Evolutionary conservation across 2,888 invertebrate genomes (phyloP).

Genomic region (Apamea monoglypha): DNA sequence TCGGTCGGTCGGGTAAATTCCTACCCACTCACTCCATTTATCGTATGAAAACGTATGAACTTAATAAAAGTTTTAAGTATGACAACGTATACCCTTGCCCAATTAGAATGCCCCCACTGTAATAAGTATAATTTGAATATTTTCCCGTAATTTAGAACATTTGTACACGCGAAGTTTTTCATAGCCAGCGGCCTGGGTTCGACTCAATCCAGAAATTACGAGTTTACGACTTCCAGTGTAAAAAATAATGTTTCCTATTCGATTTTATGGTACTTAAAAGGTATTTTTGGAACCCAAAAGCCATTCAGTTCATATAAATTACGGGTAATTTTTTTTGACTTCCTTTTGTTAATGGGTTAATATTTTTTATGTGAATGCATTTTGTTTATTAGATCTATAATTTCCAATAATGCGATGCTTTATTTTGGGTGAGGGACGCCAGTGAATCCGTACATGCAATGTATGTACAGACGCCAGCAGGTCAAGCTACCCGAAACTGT

Average conservation of each 20-base stretch:
- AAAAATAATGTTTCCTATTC: conserved; percentile 47
- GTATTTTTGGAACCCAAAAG: conserved; percentile 18
- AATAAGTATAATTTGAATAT: conserved; percentile 52
- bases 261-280: conserved; percentile 37
- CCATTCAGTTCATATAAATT: conserved; percentile 45
- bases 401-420: conserved; percentile 19
- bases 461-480: too few relatives aligned
- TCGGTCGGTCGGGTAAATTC: too few relatives aligned
- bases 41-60: not conserved
- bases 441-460: too few relatives aligned
- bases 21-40: not conserved
- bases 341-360: conserved; percentile 48
- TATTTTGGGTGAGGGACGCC: not conserved
- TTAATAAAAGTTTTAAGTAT: conserved; percentile 2
- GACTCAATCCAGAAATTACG: conserved; percentile 11
- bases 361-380: conserved; percentile 43
- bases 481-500: too few relatives aligned
- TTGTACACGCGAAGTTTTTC: conserved; percentile 56
- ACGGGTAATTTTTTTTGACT: conserved; percentile 30
- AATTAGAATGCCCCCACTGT: conserved; percentile 11
- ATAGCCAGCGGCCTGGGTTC: not conserved
- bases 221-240: conserved; percentile 36
- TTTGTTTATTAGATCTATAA: conserved; percentile 29
- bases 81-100: conserved; percentile 9
- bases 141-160: conserved; percentile 53